Conservation (phyloP, 1,140 invertebrate genomes). For the Drosophila rufa region DNA sequence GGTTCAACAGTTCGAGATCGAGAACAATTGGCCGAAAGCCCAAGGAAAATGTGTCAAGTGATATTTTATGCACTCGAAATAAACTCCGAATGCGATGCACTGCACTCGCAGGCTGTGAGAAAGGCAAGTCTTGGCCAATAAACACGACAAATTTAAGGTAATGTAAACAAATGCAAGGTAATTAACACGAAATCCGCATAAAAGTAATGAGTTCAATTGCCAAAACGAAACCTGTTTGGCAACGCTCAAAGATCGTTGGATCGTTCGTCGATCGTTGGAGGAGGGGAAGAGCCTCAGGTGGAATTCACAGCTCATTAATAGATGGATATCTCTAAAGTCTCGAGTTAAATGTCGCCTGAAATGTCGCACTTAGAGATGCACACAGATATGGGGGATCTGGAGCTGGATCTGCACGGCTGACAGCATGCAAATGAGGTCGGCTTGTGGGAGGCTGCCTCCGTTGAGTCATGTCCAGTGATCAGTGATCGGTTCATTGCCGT, state of each 20-base stretch:
- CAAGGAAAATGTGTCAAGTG: conserved; percentile 53
- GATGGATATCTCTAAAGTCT: conserved; percentile 47
- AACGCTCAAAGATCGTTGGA: conserved; percentile 4
- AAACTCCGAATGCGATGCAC: conserved; percentile 41
- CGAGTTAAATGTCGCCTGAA: conserved; percentile 69
- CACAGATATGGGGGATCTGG: conserved; percentile 49
- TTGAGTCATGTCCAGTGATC: conserved; percentile 21
- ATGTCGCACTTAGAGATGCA: conserved; percentile 34
- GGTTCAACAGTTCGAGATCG: conserved; percentile 43
- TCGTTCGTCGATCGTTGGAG: background rate
- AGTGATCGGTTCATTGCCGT: conserved; percentile 67
- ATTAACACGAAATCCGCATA: conserved; percentile 79
- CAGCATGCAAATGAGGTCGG: conserved; percentile 35
- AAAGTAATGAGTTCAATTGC: conserved; percentile 76
- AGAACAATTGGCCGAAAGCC: conserved; percentile 39
- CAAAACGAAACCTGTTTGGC: conserved; percentile 62
- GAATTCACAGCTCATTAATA: conserved; percentile 77
- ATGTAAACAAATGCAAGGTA: conserved; percentile 77
- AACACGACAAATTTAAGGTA: conserved; percentile 70
- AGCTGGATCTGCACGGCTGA: conserved; percentile 6
- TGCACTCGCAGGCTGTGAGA: conserved; percentile 59
- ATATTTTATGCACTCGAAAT: conserved; percentile 45
- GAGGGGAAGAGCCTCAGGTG: background rate
- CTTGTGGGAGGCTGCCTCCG: conserved; percentile 27
- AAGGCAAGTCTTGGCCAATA: conserved; percentile 60